Percentiles rank a stretch among this genome's conserved stretches.
Conservation (phyloP, 2,888 invertebrate species). For the Suillia variegata region DNA sequence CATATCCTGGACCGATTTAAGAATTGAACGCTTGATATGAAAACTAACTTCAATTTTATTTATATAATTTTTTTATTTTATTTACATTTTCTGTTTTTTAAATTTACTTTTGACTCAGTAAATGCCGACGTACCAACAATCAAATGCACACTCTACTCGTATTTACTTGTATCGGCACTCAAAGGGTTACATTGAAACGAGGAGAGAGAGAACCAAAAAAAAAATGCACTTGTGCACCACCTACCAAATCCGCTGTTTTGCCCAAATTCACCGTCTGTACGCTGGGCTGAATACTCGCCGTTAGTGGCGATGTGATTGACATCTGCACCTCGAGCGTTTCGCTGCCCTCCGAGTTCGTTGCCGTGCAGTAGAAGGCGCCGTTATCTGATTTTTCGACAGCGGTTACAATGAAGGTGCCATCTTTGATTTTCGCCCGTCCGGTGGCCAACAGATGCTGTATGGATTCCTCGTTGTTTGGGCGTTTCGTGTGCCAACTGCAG, state of each 20-base stretch:
- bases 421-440: conserved; percentile 62
- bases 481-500: conserved; percentile 63
- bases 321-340: conserved; percentile 65
- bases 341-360: conserved; percentile 65
- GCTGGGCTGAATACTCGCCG: conserved; percentile 77
- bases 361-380: conserved; percentile 64
- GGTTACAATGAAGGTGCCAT: conserved; percentile 64
- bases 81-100: no score
- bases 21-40: no score
- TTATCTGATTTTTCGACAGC: conserved; percentile 63
- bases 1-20: no score
- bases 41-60: no score
- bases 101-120: no score
- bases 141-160: no score
- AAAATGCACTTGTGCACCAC: no score
- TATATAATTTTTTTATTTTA: no score
- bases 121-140: no score
- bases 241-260: conserved; percentile 77
- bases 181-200: no score
- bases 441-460: conserved; percentile 61
- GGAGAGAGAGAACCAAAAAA: no score
- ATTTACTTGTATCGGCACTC: no score
- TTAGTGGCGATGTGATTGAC: conserved; percentile 70
- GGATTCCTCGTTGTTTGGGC: conserved; percentile 62
- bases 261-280: conserved; percentile 80